Base-by-base conservation (phyloP, 2,888 invertebrate species). In the Drosophila austrosaltans region DNA sequence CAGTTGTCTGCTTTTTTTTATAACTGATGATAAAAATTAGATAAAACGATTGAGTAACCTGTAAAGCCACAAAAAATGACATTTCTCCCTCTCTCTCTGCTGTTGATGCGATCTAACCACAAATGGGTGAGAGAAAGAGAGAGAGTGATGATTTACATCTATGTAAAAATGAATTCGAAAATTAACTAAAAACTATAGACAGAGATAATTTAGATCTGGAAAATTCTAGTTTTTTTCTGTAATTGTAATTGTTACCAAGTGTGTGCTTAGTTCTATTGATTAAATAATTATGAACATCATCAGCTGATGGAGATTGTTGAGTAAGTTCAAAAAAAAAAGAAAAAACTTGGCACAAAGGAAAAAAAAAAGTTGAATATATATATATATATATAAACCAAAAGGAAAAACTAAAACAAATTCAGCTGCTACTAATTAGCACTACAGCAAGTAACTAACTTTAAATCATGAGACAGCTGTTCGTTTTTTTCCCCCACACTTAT, bases 381-480 rank as follows among this genome's bases (percentile, higher is more conserved):
- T 16, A 16, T 16, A 16, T 16, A 16, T 16, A 16, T 16, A 16
- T 16, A 16, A 16, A 16, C 16, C 16, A 3, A 40, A 4, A 40
- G 4, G n/a, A 40, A 40, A 5, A 40, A 48, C 44, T 48, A 2
- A 48, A 48, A 4, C 10, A 22, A 66, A 22, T 3, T 59, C 66
- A 53, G 53, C 54, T 58, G 44, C 61, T 54, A 72, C 87, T 86
- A 83, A 83, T 79, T 83, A 67, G 76, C 66, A 58, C 63, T 74
- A 32, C 76, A 73, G 75, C 84, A 83, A 28, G 87, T 74, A 61
- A 87, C 80, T 58, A 68, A 63, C 53, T 78, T 69, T 77, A 83
- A 84, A 71, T 81, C 87, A 72, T 80, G 80, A n/a, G 76, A 68
- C 76, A 77, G 63, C 84, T 83, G 82, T 20, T 72, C 56, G 22